Conservation (phyloP, 2,797 vertebrate species). For the Decapterus maruadsi region DNA sequence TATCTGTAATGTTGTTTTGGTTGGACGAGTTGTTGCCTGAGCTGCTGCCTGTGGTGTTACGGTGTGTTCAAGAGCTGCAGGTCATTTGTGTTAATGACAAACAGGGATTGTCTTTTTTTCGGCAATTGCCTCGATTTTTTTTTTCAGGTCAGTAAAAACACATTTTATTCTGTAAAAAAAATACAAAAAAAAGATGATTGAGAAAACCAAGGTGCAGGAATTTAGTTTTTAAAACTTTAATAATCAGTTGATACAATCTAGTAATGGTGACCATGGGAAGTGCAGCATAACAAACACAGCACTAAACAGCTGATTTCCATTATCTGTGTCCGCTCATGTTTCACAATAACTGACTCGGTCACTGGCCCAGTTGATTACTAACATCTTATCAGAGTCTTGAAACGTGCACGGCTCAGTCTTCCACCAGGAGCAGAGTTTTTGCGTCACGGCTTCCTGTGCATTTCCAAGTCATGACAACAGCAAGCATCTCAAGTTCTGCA, state of each 20-base stretch:
- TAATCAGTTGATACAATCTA: neutral
- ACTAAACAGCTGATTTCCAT: neutral
- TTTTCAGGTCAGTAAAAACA: neutral
- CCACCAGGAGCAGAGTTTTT: neutral
- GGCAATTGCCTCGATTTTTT: neutral
- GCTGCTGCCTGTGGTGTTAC: neutral
- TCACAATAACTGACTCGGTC: neutral
- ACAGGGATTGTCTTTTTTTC: conserved; percentile 7
- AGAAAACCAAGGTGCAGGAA: neutral
- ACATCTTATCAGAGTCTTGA: neutral
- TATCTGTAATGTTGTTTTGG: no score
- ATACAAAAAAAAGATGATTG: neutral
- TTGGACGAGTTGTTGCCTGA: no score
- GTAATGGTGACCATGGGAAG: neutral
- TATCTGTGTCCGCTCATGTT: neutral
- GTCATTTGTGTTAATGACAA: conserved; percentile 4
- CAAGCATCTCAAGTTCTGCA: conserved; percentile 2
- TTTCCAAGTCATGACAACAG: neutral
- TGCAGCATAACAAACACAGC: neutral
- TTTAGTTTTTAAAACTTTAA: neutral
- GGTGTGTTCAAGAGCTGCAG: neutral
- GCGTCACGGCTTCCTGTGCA: neutral
- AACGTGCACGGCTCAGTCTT: neutral
- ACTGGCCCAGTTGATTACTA: neutral
- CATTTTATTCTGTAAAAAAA: neutral